These are phyloP conservation scores for Siniperca chuatsi DNA, from an alignment of 2,113 vertebrate species.

Conservation along the genomic window DNA sequence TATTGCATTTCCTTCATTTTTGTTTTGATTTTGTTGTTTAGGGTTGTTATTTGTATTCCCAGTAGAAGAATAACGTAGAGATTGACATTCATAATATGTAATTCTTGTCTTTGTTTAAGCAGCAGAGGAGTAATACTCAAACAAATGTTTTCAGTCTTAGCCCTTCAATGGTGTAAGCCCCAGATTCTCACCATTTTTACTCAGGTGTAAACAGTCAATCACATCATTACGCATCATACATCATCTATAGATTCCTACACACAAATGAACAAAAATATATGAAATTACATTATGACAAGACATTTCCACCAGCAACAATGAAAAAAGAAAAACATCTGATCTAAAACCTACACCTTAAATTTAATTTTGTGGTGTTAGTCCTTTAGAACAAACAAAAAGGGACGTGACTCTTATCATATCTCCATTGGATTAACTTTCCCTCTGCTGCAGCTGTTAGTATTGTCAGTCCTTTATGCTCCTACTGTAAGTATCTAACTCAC, in stretches of 20 bases:
- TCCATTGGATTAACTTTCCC: background rate
- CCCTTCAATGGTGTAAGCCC: background rate
- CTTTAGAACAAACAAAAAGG: rapidly evolving
- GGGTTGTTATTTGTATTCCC: background rate
- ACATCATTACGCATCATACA: background rate
- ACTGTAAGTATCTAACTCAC: background rate
- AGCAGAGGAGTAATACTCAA: background rate
- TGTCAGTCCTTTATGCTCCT: background rate
- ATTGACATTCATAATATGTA: background rate
- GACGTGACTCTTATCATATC: background rate
- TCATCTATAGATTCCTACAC: background rate
- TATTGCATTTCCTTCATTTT: background rate
- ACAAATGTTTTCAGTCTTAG: background rate
- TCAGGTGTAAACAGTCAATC: background rate
- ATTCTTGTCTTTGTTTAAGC: background rate
- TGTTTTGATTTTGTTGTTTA: background rate
- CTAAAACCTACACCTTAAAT: no score
- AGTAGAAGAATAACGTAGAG: background rate
- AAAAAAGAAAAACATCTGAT: background rate
- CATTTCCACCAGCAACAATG: background rate
- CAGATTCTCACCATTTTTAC: background rate
- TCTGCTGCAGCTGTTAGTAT: background rate
- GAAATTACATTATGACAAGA: background rate
- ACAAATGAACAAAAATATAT: background rate
- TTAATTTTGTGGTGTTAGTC: background rate